Base-by-base conservation (phyloP, 2,888 invertebrate genomes). In the Autographa gamma region DNA sequence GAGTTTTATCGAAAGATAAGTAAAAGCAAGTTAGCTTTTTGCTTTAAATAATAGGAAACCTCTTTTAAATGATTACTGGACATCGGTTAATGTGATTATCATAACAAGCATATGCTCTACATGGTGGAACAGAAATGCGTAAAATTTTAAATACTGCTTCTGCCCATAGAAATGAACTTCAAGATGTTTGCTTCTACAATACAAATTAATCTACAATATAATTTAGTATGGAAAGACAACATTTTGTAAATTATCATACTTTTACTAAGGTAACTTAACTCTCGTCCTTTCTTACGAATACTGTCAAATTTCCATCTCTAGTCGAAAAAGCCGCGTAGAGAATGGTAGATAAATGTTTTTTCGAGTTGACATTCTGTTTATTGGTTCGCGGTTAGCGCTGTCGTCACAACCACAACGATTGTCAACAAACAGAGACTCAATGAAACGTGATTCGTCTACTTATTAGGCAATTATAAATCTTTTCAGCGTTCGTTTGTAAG, bases 391-490 rank as follows among this genome's bases (percentile, higher is more conserved):
- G 60, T 59, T 52, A 32, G 65, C 65, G 64, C 61, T 65, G 85
- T 90, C 90, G 91, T 90, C 91, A 92, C 84, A 83, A 64, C 58
- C 82, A 76, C 79, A 70, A 82, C 77, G 85, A 90, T 89, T 89
- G 92, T 91, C 90, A 90, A 91, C 89, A 90, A 85, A 87, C 84
- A 77, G 76, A 82, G 78, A 80, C 80, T 88, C 85, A 86, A 88
- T 86, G 85, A 83, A 89, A 91, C 90, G 89, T 89, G 90, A 89
- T 89, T 88, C 84, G 88, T 90, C 89, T 88, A 87, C 87, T 86
- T 88, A 89, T 87, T 85, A 86, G 80, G 85, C 83, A 86, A 86
- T 89, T 85, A 88, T 81, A 82, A 85, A 77, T 77, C 73, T 83
- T 79, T 74, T 71, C 76, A 79, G 77, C 71, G 74, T 83, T 66